Evolutionary conservation across 2,888 invertebrate species (phyloP).

Genomic region (Platycnemis pennipes): DNA sequence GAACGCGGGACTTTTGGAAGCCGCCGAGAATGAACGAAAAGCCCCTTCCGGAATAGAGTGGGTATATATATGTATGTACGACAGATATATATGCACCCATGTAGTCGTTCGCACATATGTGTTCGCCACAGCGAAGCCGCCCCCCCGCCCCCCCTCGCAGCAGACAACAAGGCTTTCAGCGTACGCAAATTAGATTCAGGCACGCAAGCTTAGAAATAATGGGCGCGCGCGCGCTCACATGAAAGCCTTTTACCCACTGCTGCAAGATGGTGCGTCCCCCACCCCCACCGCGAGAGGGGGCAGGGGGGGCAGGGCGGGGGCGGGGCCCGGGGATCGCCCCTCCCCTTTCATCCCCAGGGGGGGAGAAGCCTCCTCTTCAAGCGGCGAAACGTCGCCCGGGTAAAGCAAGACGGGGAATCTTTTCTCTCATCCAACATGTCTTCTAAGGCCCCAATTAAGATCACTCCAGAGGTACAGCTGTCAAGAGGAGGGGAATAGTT

Average conservation of each 20-base stretch:
- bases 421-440: no score
- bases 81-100: no score
- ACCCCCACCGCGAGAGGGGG: neutral
- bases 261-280: slow-evolving; percentile 61
- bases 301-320: neutral
- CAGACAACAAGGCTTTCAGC: slow-evolving; percentile 77
- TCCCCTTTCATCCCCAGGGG: neutral
- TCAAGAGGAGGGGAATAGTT: no score
- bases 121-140: neutral
- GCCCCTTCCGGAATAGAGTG: no score
- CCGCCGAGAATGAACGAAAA: no score
- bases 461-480: no score
- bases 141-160: slow-evolving; percentile 75
- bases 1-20: no score
- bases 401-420: no score
- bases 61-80: no score
- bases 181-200: slow-evolving; percentile 77
- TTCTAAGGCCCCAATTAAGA: no score
- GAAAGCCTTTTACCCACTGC: slow-evolving; percentile 75
- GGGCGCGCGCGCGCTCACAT: slow-evolving; percentile 76
- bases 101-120: neutral
- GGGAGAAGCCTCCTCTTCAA: no score
- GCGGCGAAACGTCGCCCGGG: no score
- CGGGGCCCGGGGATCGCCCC: neutral
- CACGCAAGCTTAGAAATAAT: slow-evolving; percentile 77